Percentiles rank a stretch among this genome's conserved stretches.
Evolutionary conservation across 2,113 vertebrate species (phyloP).

Genomic region (Xiphophorus maculatus): DNA sequence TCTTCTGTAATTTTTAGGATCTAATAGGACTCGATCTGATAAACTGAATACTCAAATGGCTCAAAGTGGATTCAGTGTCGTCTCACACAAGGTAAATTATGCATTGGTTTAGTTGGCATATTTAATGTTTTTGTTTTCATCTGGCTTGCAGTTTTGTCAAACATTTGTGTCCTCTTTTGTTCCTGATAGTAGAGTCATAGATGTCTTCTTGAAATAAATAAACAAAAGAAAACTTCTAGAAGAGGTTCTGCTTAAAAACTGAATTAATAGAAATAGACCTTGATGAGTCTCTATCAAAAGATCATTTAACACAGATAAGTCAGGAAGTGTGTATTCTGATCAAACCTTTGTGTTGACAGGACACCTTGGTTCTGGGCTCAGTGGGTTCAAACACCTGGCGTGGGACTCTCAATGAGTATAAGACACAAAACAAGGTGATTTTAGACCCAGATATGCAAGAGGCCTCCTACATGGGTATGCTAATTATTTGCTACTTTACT

Average conservation of each 20-base stretch:
- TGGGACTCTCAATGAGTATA: constrained; percentile 56
- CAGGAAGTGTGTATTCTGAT: neutral
- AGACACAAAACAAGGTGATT: neutral
- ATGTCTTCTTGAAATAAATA: neutral
- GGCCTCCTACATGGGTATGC: constrained; percentile 76
- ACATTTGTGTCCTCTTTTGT: neutral
- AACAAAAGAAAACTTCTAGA: too few species aligned
- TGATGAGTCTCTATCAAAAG: neutral
- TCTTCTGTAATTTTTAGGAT: constrained; percentile 37
- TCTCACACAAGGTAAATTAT: constrained; percentile 50
- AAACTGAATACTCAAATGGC: constrained; percentile 63
- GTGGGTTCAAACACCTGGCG: constrained; percentile 72
- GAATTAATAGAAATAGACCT: neutral
- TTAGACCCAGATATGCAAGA: constrained; percentile 40
- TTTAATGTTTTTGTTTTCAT: neutral
- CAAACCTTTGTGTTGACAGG: constrained; percentile 47
- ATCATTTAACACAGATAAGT: neutral
- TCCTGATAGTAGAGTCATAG: neutral
- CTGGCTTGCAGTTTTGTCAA: neutral
- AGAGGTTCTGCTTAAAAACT: too few species aligned
- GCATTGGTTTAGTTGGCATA: neutral
- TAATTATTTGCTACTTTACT: accelerated
- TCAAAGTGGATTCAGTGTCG: constrained; percentile 71
- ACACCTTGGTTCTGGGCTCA: constrained; percentile 70
- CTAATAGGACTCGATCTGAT: constrained; percentile 31